Percentiles rank a stretch among this genome's conserved stretches.
Evolutionary conservation across 1,140 invertebrate genomes (phyloP).

Genomic region (Pantala flavescens): DNA sequence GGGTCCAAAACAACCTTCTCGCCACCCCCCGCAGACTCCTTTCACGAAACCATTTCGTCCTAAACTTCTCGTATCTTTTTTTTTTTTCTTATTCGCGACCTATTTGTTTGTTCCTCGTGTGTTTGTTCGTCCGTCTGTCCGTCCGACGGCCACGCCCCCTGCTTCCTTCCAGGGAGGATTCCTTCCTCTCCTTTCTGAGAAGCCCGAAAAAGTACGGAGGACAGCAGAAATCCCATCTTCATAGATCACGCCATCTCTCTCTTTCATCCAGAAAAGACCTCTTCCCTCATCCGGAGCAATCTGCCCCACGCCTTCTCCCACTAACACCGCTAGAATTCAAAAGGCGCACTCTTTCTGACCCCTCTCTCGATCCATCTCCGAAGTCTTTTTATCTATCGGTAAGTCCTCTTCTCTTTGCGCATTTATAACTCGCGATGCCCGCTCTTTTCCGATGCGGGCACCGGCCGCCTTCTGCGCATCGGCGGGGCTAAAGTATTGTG

Average conservation of each 20-base stretch:
- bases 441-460: no score
- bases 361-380: no score
- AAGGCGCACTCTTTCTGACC: no score
- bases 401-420: no score
- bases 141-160: neutral
- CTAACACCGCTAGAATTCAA: no score
- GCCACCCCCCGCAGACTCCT: neutral
- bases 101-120: neutral
- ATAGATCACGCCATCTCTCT: neutral
- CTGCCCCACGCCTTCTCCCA: neutral
- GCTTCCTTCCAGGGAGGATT: neutral
- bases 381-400: no score
- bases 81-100: no score
- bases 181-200: neutral
- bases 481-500: no score
- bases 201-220: conserved; percentile 3
- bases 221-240: conserved; percentile 8
- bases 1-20: neutral
- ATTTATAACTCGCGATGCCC: no score
- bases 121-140: neutral
- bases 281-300: neutral
- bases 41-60: neutral
- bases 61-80: neutral
- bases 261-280: conserved; percentile 9
- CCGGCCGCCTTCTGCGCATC: no score